Conservation (phyloP, 1,140 invertebrate species). For the Drosophila tani region DNA sequence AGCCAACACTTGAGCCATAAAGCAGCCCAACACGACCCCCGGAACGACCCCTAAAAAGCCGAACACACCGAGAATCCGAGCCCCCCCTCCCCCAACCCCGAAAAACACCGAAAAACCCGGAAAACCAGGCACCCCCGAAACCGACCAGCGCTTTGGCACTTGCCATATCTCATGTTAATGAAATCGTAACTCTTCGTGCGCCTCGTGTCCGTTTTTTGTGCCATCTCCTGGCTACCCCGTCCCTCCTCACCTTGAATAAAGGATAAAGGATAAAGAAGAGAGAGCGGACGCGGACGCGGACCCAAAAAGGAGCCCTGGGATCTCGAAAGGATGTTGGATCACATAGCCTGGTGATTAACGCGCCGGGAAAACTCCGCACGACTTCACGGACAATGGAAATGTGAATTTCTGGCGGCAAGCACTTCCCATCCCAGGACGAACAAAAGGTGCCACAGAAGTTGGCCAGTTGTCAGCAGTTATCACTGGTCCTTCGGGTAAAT, state of each 20-base stretch:
- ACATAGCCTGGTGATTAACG: conserved; percentile 54
- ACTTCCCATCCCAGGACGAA: conserved; percentile 1
- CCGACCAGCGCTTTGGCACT: conserved; percentile 56
- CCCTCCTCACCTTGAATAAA: conserved; percentile 30
- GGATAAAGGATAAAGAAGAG: conserved; percentile 3
- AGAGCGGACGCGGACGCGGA: neutral
- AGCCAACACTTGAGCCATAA: conserved; percentile 78
- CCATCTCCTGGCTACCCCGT: conserved; percentile 2
- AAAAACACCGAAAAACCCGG: conserved; percentile 8
- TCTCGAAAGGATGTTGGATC: conserved; percentile 45
- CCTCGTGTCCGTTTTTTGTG: conserved; percentile 77
- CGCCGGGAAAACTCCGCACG: conserved; percentile 47
- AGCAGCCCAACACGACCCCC: conserved; percentile 64
- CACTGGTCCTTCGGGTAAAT: neutral
- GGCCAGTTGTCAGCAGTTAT: conserved; percentile 32
- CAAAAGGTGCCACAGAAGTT: conserved; percentile 22
- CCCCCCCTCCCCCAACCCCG: neutral
- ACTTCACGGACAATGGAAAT: conserved; percentile 47
- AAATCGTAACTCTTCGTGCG: conserved; percentile 81
- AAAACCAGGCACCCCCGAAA: conserved; percentile 12
- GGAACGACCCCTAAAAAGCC: conserved; percentile 58
- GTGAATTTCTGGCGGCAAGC: neutral
- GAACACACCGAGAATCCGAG: conserved; percentile 9
- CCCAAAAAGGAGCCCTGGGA: conserved; percentile 30
- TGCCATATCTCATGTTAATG: conserved; percentile 83